phyloP scores from a whole-genome alignment of 1,140 invertebrate genomes.

The Plutomurus gul region DNA sequence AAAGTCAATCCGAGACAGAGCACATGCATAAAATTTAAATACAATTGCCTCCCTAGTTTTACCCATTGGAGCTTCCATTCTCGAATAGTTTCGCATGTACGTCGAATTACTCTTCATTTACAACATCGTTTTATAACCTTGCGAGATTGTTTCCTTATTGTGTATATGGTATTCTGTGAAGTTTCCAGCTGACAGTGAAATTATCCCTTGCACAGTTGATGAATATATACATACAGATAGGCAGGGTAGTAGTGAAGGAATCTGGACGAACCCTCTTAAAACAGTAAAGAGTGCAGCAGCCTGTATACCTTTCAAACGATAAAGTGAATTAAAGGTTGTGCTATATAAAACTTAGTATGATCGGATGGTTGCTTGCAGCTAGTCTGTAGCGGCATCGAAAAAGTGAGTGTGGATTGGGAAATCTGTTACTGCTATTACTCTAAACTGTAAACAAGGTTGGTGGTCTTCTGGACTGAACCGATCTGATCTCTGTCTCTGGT shows the following conservation, averaged over 20 bases:
- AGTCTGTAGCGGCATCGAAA: background rate
- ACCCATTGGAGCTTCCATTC: too few relatives aligned
- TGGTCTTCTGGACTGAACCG: slow-evolving; percentile 5
- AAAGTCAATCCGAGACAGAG: too few relatives aligned
- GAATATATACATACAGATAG: background rate
- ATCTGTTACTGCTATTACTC: slow-evolving; percentile 21
- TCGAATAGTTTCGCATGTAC: too few relatives aligned
- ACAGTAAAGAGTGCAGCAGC: background rate
- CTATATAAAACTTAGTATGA: too few relatives aligned
- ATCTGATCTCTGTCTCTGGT: background rate
- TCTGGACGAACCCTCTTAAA: too few relatives aligned
- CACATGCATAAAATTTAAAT: too few relatives aligned
- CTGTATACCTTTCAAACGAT: background rate
- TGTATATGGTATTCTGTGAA: background rate
- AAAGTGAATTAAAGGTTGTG: too few relatives aligned
- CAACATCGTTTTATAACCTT: background rate
- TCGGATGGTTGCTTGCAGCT: too few relatives aligned
- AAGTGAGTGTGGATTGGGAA: slow-evolving; percentile 13
- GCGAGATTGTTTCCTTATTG: background rate
- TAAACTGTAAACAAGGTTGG: slow-evolving; percentile 29
- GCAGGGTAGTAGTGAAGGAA: too few relatives aligned
- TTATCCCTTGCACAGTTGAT: background rate
- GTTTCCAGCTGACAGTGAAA: background rate
- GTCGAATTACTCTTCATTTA: too few relatives aligned
- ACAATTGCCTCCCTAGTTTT: too few relatives aligned